A percentile compares a stretch with the other conserved stretches of the same genome.
Conservation (phyloP, 2,113 vertebrate genomes). For the Pleuronectes platessa region DNA sequence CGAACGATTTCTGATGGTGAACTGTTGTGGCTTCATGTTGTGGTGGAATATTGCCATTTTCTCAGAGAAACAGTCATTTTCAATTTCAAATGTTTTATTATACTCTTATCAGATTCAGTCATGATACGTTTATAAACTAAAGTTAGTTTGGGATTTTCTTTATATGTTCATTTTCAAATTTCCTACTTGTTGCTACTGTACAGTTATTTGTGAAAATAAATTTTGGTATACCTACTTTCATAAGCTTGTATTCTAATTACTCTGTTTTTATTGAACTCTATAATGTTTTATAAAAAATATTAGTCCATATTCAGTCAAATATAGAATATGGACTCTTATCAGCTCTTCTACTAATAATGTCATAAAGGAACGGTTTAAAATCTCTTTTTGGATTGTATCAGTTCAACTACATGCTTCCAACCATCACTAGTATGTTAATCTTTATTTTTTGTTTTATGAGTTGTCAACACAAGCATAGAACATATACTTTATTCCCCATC, state of each 20-base stretch:
- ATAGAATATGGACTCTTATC: too few relatives aligned
- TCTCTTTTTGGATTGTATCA: too few relatives aligned
- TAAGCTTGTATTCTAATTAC: neutral
- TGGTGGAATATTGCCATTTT: neutral
- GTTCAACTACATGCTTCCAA: too few relatives aligned
- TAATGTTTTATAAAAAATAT: too few relatives aligned
- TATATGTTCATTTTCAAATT: constrained; percentile 2
- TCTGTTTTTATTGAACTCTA: neutral
- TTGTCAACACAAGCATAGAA: too few relatives aligned
- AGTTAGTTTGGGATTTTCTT: neutral
- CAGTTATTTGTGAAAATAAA: constrained; percentile 54
- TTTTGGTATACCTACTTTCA: constrained; percentile 8
- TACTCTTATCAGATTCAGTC: neutral
- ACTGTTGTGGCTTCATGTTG: neutral
- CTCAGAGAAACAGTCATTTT: neutral
- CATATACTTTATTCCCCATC: too few relatives aligned
- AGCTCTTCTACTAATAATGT: too few relatives aligned
- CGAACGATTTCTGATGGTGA: neutral
- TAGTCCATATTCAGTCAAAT: too few relatives aligned
- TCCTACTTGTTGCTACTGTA: constrained; percentile 40
- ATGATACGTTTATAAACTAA: constrained; percentile 9
- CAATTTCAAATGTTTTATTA: constrained; percentile 1
- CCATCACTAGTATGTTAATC: too few relatives aligned
- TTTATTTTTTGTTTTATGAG: too few relatives aligned
- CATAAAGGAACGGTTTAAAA: too few relatives aligned